Evolutionary conservation across 1,140 invertebrate species (phyloP).

Genomic region (Drosophila nasuta): DNA sequence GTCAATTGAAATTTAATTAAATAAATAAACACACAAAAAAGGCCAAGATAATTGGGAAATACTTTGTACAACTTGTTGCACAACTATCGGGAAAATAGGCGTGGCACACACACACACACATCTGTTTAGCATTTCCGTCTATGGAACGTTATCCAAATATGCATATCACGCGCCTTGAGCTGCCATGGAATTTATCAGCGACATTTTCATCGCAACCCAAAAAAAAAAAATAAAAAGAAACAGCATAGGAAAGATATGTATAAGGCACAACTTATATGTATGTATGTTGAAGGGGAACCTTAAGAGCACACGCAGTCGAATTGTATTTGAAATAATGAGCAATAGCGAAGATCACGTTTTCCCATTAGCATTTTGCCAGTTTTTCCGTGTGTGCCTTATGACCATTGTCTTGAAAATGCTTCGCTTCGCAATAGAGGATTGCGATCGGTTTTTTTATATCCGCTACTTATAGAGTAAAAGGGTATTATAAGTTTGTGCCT

Average conservation of each 20-base stretch:
- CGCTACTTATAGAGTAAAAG: too few relatives aligned
- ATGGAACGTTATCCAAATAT: conserved; percentile 55
- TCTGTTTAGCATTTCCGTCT: conserved; percentile 69
- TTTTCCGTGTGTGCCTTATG: conserved; percentile 24
- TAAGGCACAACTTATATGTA: conserved; percentile 5
- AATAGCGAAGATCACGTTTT: conserved; percentile 73
- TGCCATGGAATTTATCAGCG: conserved; percentile 47
- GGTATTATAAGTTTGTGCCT: too few relatives aligned
- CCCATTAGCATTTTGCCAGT: conserved; percentile 69
- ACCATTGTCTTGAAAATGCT: conserved; percentile 50
- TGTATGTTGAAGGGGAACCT: conserved; percentile 13
- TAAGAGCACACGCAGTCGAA: conserved; percentile 49
- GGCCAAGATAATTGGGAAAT: background rate
- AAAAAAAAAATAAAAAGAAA: background rate
- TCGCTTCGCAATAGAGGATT: too few relatives aligned
- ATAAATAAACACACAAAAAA: conserved; percentile 15
- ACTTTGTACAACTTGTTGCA: conserved; percentile 29
- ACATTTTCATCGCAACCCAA: conserved; percentile 45
- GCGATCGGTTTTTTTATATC: too few relatives aligned
- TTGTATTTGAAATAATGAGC: conserved; percentile 73
- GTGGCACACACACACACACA: conserved; percentile 36
- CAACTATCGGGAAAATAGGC: background rate
- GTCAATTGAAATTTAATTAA: conserved; percentile 24
- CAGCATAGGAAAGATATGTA: background rate
- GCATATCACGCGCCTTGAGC: conserved; percentile 60